Conservation (phyloP, 2,888 invertebrate species). For the Shargacucullia verbasci region DNA sequence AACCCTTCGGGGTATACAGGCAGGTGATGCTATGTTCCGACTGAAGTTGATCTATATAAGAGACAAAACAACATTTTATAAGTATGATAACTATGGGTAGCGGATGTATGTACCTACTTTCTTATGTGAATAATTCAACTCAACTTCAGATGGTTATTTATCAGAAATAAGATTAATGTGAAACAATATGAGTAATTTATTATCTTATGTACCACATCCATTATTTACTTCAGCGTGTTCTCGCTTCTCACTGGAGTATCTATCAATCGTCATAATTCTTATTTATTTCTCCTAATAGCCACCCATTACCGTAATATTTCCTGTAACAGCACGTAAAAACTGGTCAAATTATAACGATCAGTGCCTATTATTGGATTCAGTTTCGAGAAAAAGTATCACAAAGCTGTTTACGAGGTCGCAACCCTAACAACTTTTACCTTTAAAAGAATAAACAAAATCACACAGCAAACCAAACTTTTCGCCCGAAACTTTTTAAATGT, state of each 20-base stretch:
- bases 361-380: conserved; percentile 45
- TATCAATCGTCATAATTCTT: neutral
- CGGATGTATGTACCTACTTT: no score
- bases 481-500: conserved; percentile 49
- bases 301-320: conserved; percentile 2
- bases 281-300: neutral
- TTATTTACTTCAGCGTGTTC: conserved; percentile 4
- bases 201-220: neutral
- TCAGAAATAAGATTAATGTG: conserved; percentile 11
- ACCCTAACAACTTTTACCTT: conserved; percentile 53
- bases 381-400: conserved; percentile 58
- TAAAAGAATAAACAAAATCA: conserved; percentile 60
- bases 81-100: no score
- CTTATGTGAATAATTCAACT: neutral
- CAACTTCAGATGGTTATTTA: neutral
- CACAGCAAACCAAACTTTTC: conserved; percentile 50
- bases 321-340: conserved; percentile 10
- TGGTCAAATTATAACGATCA: conserved; percentile 41
- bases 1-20: no score
- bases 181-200: neutral
- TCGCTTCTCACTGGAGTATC: neutral
- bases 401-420: conserved; percentile 62
- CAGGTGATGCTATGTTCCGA: no score
- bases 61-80: no score
- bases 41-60: no score